Evolutionary conservation across 1,140 invertebrate species (phyloP).

Genomic region (Vanessa atalanta): DNA sequence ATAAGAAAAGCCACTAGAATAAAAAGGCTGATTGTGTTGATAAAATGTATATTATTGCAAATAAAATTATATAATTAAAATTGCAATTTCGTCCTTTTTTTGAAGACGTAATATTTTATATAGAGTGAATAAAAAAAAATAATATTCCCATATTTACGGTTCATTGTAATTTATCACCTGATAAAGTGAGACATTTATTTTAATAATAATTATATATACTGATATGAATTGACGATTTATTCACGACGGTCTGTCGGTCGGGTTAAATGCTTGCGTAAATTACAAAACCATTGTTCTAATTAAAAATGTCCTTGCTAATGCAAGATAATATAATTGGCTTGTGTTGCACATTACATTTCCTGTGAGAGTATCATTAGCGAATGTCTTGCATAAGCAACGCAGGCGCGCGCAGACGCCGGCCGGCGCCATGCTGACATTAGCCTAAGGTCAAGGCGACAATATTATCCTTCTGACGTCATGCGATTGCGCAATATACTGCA

Average conservation of each 20-base stretch:
- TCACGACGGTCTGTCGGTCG: background rate
- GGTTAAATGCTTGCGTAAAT: background rate
- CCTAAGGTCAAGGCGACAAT: slow-evolving; percentile 59
- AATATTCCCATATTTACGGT: too few species aligned
- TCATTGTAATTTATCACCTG: too few species aligned
- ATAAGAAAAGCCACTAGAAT: too few species aligned
- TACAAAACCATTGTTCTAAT: background rate
- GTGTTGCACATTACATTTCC: slow-evolving; percentile 44
- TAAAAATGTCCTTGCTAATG: slow-evolving; percentile 8
- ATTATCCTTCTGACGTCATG: slow-evolving; percentile 55
- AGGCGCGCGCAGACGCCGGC: slow-evolving; percentile 44
- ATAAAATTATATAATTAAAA: too few species aligned
- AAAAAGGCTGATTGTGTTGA: too few species aligned
- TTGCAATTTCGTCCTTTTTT: too few species aligned
- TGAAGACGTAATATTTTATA: too few species aligned
- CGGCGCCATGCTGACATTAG: slow-evolving; percentile 52
- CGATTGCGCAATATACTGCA: slow-evolving; percentile 32
- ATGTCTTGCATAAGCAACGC: slow-evolving; percentile 47
- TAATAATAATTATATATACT: background rate
- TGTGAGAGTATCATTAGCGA: slow-evolving; percentile 44
- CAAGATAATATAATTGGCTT: background rate
- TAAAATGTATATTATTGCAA: too few species aligned
- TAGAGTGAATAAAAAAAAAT: too few species aligned
- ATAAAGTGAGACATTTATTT: background rate
- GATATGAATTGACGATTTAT: background rate